phyloP scores from a whole-genome alignment of 23 tunicate species.

The Halocynthia aurantium region DNA sequence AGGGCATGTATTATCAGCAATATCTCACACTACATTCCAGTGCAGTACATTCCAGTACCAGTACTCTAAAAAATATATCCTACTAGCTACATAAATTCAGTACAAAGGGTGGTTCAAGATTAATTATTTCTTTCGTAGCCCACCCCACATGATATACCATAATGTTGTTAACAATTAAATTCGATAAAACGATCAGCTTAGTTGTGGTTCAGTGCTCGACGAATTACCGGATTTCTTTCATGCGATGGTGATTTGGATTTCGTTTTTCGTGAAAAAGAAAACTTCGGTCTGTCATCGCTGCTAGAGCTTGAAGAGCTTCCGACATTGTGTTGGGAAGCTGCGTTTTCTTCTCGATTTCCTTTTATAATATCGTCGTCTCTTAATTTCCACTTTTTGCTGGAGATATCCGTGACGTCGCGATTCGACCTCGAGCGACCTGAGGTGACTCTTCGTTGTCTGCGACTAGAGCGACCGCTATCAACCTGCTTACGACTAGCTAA shows the following conservation, averaged over 20 bases:
- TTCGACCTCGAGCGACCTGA: background rate
- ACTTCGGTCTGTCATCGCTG: constrained; percentile 25
- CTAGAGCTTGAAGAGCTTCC: background rate
- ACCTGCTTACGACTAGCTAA: constrained; percentile 60
- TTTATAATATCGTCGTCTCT: constrained; percentile 17
- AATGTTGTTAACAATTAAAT: background rate
- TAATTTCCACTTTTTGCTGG: constrained; percentile 9
- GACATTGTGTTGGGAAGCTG: background rate
- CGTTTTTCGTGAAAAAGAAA: constrained; percentile 43
- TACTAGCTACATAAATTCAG: no score
- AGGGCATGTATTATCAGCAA: no score
- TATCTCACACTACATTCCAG: no score
- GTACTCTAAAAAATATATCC: no score
- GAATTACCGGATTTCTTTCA: constrained; percentile 62
- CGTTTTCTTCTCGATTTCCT: background rate
- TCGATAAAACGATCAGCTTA: background rate
- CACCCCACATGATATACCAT: background rate
- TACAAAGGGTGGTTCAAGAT: no score
- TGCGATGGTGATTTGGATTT: constrained; percentile 51
- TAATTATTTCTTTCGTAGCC: background rate
- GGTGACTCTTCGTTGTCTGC: constrained; percentile 4
- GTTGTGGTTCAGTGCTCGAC: constrained; percentile 1
- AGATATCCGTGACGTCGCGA: background rate
- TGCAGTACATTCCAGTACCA: no score
- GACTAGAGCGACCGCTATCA: constrained; percentile 48